Percentiles rank a stretch among this genome's conserved stretches.
Evolutionary conservation across 1,140 invertebrate species (phyloP).

Genomic region (Anoplophora glabripennis): DNA sequence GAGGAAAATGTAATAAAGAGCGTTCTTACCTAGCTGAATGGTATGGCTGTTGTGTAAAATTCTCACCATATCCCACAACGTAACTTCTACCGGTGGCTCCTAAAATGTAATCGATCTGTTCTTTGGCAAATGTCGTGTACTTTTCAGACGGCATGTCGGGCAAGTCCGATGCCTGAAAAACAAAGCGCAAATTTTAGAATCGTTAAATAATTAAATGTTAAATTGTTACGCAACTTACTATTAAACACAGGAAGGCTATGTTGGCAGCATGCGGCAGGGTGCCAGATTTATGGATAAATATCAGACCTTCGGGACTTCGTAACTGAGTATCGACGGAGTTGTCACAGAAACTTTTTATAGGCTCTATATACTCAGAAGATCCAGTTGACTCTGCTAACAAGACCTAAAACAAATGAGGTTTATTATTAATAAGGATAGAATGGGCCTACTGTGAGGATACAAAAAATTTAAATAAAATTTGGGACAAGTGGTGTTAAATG

Average conservation of each 20-base stretch:
- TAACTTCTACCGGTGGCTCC: conserved; percentile 61
- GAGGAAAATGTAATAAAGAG: background rate
- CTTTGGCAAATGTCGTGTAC: conserved; percentile 57
- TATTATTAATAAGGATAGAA: too few species aligned
- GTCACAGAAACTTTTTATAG: conserved; percentile 55
- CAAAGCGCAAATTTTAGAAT: background rate
- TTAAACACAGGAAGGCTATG: conserved; percentile 57
- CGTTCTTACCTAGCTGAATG: conserved; percentile 54
- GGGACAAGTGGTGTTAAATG: too few species aligned
- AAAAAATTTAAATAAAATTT: too few species aligned
- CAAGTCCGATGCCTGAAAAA: conserved; percentile 49
- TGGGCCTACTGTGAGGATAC: too few species aligned
- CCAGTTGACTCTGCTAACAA: conserved; percentile 53
- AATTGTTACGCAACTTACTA: conserved; percentile 38
- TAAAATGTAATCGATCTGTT: conserved; percentile 64
- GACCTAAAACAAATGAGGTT: conserved; percentile 50
- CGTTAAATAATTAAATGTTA: too few species aligned
- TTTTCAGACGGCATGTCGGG: conserved; percentile 44
- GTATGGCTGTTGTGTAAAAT: conserved; percentile 56
- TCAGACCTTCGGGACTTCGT: conserved; percentile 56
- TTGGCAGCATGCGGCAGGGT: conserved; percentile 59
- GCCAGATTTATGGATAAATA: conserved; percentile 59
- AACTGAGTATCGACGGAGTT: conserved; percentile 51
- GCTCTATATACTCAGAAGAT: conserved; percentile 49
- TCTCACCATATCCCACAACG: conserved; percentile 62